phyloP scores from a whole-genome alignment of 1,140 invertebrate genomes.

The Drosophila lacteicornis region DNA sequence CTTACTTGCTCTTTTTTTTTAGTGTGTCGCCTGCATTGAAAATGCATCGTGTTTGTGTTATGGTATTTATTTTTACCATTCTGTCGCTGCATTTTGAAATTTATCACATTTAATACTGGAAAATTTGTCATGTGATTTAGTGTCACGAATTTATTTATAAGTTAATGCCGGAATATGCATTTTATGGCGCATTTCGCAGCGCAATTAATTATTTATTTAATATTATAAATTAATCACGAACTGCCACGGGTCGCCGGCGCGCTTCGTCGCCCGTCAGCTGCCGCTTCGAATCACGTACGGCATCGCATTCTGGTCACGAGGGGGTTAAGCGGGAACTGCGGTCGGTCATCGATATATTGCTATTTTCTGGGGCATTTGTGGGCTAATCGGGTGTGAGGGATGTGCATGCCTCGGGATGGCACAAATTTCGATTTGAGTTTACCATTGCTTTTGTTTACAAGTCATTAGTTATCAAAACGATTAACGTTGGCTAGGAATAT shows the following conservation, averaged over 20 bases:
- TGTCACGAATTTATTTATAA: constrained; percentile 63
- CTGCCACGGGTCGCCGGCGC: neutral
- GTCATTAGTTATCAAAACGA: neutral
- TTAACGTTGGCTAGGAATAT: neutral
- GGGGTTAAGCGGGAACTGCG: constrained; percentile 31
- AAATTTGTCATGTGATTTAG: constrained; percentile 62
- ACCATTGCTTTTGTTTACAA: neutral
- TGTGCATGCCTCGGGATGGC: neutral
- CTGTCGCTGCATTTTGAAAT: constrained; percentile 38
- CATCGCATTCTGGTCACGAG: constrained; percentile 12
- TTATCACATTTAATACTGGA: constrained; percentile 52
- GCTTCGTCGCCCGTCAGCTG: constrained; percentile 1
- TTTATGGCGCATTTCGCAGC: constrained; percentile 54
- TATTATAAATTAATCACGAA: constrained; percentile 49
- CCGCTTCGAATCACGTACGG: constrained; percentile 31
- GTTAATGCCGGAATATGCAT: constrained; percentile 53
- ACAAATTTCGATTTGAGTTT: neutral
- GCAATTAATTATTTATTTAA: constrained; percentile 52
- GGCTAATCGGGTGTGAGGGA: constrained; percentile 11
- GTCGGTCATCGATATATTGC: constrained; percentile 34
- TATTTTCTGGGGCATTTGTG: constrained; percentile 3
- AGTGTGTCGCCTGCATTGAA: constrained; percentile 5
- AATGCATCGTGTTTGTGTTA: constrained; percentile 17
- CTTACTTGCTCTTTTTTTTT: constrained; percentile 25
- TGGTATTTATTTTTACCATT: constrained; percentile 23